phyloP scores from a whole-genome alignment of 2,888 invertebrate species.

The Tipula unca region DNA sequence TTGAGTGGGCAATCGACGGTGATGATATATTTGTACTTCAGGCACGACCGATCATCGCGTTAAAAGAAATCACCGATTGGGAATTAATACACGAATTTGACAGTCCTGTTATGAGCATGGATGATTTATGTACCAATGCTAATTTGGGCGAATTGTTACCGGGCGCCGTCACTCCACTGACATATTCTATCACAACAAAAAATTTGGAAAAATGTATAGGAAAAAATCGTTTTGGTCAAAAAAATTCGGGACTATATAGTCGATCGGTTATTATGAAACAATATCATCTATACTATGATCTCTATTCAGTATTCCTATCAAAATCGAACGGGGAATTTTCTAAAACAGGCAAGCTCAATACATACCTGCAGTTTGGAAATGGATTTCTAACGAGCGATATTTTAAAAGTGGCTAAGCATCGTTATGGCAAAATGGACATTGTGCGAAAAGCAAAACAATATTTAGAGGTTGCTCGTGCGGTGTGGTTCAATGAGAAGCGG shows the following conservation, averaged over 20 bases:
- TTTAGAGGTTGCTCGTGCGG: background rate
- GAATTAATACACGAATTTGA: slow-evolving; percentile 75
- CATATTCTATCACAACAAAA: slow-evolving; percentile 37
- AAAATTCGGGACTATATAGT: background rate
- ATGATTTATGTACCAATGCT: slow-evolving; percentile 58
- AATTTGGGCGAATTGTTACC: slow-evolving; percentile 67
- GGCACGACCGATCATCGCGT: slow-evolving; percentile 67
- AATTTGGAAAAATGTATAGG: background rate
- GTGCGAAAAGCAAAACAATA: background rate
- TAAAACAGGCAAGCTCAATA: slow-evolving; percentile 45
- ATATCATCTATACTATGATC: slow-evolving; percentile 36
- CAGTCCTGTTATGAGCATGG: slow-evolving; percentile 52
- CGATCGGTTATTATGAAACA: slow-evolving; percentile 25
- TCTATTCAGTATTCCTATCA: slow-evolving; percentile 22
- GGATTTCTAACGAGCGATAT: slow-evolving; percentile 49
- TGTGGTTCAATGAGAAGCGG: background rate
- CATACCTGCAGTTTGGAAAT: slow-evolving; percentile 55
- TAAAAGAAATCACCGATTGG: slow-evolving; percentile 65
- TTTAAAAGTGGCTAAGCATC: slow-evolving; percentile 39
- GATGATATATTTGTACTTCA: slow-evolving; percentile 60
- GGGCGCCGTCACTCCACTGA: slow-evolving; percentile 50
- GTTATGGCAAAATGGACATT: slow-evolving; percentile 37
- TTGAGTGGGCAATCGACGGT: slow-evolving; percentile 68
- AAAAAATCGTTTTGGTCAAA: background rate
- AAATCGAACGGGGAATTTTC: slow-evolving; percentile 40